phyloP scores from a whole-genome alignment of 2,888 invertebrate species.

The Ypsolopha scabrella region DNA sequence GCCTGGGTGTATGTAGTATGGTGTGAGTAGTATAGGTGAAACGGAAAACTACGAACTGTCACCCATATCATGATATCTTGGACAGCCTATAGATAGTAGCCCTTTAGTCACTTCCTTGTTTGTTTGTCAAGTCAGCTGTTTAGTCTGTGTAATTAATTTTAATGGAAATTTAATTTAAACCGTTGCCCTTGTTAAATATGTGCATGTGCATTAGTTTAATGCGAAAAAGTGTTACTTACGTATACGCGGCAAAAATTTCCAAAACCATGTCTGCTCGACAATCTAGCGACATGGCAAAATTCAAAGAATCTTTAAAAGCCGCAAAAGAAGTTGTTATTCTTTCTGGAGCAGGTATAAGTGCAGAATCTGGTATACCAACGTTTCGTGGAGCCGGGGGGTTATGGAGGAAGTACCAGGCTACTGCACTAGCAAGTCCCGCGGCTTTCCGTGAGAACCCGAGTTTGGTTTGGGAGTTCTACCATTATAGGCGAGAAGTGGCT shows the following conservation, averaged over 20 bases:
- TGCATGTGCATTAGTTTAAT: constrained; percentile 29
- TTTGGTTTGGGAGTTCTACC: constrained; percentile 93
- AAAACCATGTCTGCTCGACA: constrained; percentile 26
- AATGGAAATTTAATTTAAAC: too few species aligned
- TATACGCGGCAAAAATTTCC: constrained; percentile 7
- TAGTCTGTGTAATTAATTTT: too few species aligned
- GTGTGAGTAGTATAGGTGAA: too few species aligned
- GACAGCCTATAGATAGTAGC: too few species aligned
- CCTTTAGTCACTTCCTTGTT: too few species aligned
- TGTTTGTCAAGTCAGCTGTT: too few species aligned
- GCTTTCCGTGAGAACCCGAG: constrained; percentile 81
- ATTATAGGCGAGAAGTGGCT: constrained; percentile 84
- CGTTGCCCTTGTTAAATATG: constrained; percentile 8
- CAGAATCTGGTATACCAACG: constrained; percentile 89
- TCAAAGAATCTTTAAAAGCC: constrained; percentile 68
- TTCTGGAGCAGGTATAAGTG: constrained; percentile 85
- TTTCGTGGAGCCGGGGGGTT: constrained; percentile 86
- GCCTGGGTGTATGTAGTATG: too few species aligned
- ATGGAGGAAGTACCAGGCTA: constrained; percentile 82
- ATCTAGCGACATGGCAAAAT: constrained; percentile 55
- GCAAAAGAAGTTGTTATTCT: constrained; percentile 77
- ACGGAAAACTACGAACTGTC: too few species aligned
- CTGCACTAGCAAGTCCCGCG: constrained; percentile 75
- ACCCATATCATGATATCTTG: too few species aligned
- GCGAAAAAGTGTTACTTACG: constrained; percentile 15